phyloP scores from a whole-genome alignment of 2,797 vertebrate genomes.

The Ibycter americanus region DNA sequence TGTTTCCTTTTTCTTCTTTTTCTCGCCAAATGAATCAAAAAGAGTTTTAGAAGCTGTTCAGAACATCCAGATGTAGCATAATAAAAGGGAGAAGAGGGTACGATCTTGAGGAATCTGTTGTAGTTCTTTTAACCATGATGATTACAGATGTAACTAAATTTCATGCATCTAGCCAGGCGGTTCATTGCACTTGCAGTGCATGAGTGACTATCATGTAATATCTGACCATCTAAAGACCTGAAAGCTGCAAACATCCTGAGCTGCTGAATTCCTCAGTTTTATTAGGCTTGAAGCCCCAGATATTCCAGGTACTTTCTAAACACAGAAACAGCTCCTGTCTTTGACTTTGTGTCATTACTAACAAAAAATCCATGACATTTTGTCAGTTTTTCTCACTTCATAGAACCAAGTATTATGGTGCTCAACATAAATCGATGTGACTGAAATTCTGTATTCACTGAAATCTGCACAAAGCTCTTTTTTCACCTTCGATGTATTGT shows the following conservation, averaged over 20 bases:
- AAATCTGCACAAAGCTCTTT: background rate
- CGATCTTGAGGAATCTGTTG: background rate
- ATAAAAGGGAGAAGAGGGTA: background rate
- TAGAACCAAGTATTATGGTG: background rate
- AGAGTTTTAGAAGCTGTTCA: background rate
- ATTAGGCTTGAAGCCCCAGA: background rate
- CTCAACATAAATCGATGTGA: background rate
- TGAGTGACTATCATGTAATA: background rate
- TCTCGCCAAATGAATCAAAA: background rate
- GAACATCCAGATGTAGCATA: background rate
- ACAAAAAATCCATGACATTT: background rate
- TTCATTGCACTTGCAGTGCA: background rate
- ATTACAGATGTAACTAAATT: background rate
- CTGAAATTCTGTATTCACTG: background rate
- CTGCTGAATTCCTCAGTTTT: background rate
- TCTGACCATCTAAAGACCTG: background rate
- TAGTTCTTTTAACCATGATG: background rate
- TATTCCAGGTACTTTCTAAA: background rate
- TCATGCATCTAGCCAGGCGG: background rate
- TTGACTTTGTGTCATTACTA: background rate
- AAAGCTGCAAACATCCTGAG: background rate
- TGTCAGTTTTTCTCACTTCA: background rate
- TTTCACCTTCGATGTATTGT: background rate
- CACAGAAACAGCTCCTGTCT: background rate
- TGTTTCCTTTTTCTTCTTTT: background rate